Base-by-base conservation (phyloP, 2,888 invertebrate genomes). In the Hirudinaria manillensis region DNA sequence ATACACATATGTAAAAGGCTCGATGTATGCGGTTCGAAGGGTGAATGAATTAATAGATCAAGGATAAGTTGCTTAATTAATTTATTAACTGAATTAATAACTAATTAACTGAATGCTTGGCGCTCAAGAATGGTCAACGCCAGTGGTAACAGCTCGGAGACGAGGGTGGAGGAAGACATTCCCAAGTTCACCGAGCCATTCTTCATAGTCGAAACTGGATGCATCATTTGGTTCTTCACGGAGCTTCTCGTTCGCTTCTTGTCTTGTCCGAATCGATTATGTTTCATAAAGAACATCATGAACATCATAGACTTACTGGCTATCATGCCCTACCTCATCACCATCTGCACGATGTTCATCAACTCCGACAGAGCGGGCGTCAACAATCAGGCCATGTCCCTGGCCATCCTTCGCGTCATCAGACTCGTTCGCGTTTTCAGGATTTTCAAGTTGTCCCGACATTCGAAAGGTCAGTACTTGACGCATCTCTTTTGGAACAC, bases 261-360 rank as follows among this genome's bases (percentile, higher is more conserved):
- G 87, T 95, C 96, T 87, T 97, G 96, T 90, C 98, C 98, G 86
- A 94, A 93, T 87, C 97, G 98, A 89, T 90, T 96, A 87, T 93
- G 93, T 89, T 98, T 98, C 91, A 95, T 96, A 90, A 93, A 95
- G 88, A 96, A 97, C 90, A 94, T 97, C 87, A 97, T 97, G 97
- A 95, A 95, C 89, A 92, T 95, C 88, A 98, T 98, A 89, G 97
- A 98, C 88, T 94, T 98, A 88, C 96, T 86, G 89, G 97, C 97
- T 88, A 98, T 98, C 90, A 96, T 98, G 90, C 97, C 97, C 87
- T 98, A 98, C 89, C 98, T 98, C 90, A 96, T 98, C 88, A 98
- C 97, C 83, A 89, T 98, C 89, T 96, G 95, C 85, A 98, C 97
- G 81, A 96, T 97, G 82, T 92, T 97, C 87, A 96, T 95, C 82